These are phyloP conservation scores for Ophthalmolycus amberensis DNA, from an alignment of 2,113 vertebrate genomes.

Conservation along the genomic window DNA sequence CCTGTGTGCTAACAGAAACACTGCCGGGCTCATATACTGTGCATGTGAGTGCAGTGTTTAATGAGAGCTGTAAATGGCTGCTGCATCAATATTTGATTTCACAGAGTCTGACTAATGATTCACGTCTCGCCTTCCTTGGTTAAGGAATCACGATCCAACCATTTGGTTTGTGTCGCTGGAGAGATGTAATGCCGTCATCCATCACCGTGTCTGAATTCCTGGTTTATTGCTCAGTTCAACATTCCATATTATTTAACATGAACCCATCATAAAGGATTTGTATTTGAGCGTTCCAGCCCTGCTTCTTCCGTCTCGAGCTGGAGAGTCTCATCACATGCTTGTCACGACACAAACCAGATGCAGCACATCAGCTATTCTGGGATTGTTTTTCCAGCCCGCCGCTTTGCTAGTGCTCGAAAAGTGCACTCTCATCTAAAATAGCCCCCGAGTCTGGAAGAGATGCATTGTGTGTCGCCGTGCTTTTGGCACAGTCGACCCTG, in stretches of 20 bases:
- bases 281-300: constrained; percentile 38
- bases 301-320: constrained; percentile 62
- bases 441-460: constrained; percentile 45
- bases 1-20: neutral
- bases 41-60: neutral
- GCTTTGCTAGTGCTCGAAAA: constrained; percentile 62
- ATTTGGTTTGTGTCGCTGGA: constrained; percentile 26
- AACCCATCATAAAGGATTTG: constrained; percentile 46
- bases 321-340: constrained; percentile 57
- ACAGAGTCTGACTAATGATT: constrained; percentile 40
- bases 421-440: constrained; percentile 64
- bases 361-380: constrained; percentile 67
- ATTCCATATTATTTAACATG: constrained; percentile 36
- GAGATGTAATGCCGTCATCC: constrained; percentile 53
- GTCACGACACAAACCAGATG: constrained; percentile 80
- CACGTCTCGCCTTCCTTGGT: constrained; percentile 20
- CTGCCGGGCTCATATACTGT: neutral
- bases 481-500: constrained; percentile 51
- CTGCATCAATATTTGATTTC: constrained; percentile 32
- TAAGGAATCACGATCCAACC: constrained; percentile 29
- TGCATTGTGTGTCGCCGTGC: constrained; percentile 39
- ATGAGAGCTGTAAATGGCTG: neutral
- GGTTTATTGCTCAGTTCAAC: constrained; percentile 46
- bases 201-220: constrained; percentile 47
- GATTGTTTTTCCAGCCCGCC: constrained; percentile 71